phyloP scores from a whole-genome alignment of 2,797 vertebrate species.

The Hybognathus amarus region DNA sequence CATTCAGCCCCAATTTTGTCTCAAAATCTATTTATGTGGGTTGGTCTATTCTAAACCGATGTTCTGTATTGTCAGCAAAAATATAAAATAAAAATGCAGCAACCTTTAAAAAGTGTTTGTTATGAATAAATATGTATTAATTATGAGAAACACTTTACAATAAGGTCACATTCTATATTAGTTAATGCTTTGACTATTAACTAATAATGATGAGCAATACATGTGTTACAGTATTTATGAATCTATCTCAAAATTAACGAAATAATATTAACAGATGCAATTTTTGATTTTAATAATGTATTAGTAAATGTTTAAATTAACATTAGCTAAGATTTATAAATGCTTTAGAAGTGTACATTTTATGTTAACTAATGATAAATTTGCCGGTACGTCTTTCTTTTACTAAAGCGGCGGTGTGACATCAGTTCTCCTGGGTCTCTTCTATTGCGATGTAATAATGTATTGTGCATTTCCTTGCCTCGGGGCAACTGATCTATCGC shows the following conservation, averaged over 20 bases:
- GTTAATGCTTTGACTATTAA: neutral
- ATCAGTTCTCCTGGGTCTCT: conserved; percentile 38
- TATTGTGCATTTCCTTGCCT: conserved; percentile 42
- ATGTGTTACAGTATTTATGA: neutral
- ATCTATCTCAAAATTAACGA: neutral
- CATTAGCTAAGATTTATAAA: neutral
- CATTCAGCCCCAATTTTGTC: no score
- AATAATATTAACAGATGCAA: neutral
- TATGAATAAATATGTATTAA: neutral
- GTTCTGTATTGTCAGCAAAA: neutral
- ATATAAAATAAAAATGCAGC: neutral
- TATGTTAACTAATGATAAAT: neutral
- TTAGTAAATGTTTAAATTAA: neutral
- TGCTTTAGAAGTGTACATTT: neutral
- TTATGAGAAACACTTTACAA: neutral
- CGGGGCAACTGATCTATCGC: conserved; percentile 50
- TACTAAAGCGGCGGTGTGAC: conserved; percentile 12
- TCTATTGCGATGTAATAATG: conserved; percentile 42
- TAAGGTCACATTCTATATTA: neutral
- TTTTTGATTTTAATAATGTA: neutral
- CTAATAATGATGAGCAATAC: neutral
- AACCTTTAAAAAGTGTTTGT: neutral
- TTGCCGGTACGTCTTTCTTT: neutral
- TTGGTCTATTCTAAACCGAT: neutral
- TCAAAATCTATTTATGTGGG: neutral